phyloP scores from a whole-genome alignment of 2,113 vertebrate genomes.

The Neogobius melanostomus region DNA sequence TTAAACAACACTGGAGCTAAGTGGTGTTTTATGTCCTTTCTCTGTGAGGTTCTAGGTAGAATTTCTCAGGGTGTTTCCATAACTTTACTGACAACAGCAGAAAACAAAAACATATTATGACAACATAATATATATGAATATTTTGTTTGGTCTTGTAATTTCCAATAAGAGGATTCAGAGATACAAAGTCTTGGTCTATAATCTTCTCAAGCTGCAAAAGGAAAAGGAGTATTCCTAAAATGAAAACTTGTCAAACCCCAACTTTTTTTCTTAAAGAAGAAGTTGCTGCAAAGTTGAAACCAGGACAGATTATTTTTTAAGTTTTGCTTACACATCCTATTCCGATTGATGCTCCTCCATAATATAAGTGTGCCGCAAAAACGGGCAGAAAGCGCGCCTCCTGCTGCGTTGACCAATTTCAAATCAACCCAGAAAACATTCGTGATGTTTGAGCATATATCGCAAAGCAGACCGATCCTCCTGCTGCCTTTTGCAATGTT shows the following conservation, averaged over 20 bases:
- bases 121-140: too few relatives aligned
- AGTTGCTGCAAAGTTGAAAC: conserved; percentile 26
- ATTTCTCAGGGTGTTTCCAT: too few relatives aligned
- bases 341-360: conserved; percentile 25
- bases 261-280: conserved; percentile 7
- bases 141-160: too few relatives aligned
- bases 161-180: too few relatives aligned
- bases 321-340: conserved; percentile 8
- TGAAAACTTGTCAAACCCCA: conserved; percentile 10
- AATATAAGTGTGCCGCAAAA: conserved; percentile 7
- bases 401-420: conserved; percentile 17
- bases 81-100: too few relatives aligned
- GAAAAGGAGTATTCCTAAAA: background rate
- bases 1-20: too few relatives aligned
- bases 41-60: too few relatives aligned
- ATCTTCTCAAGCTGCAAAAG: too few relatives aligned
- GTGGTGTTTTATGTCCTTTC: too few relatives aligned
- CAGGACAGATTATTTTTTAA: conserved; percentile 13
- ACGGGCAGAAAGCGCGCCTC: conserved; percentile 10
- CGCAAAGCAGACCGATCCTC: conserved; percentile 18
- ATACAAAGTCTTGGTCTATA: too few relatives aligned
- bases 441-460: conserved; percentile 8
- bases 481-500: background rate
- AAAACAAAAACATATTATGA: too few relatives aligned
- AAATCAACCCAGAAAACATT: conserved; percentile 9